phyloP scores from a whole-genome alignment of 2,797 vertebrate genomes.

The Catamblyrhynchus diadema region DNA sequence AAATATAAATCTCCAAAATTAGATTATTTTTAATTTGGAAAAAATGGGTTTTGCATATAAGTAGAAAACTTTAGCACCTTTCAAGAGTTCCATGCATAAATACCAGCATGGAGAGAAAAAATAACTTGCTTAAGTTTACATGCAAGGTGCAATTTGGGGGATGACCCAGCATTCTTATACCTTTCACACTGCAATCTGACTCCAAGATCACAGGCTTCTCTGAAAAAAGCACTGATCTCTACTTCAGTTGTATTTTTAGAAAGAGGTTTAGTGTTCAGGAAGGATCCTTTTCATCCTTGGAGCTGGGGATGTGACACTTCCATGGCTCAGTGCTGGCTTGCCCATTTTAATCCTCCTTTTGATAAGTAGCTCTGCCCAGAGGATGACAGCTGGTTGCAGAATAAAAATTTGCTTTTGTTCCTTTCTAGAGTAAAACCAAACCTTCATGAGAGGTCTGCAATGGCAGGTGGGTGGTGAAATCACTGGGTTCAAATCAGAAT shows the following conservation, averaged over 20 bases:
- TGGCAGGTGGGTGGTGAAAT: not conserved
- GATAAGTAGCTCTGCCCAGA: not conserved
- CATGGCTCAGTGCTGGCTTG: not conserved
- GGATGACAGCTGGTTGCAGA: not conserved
- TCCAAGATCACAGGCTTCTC: not conserved
- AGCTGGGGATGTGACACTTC: not conserved
- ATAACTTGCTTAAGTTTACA: not conserved
- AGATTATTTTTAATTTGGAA: not conserved
- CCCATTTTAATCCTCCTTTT: not conserved
- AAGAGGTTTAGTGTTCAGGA: not conserved
- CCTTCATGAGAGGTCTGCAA: not conserved
- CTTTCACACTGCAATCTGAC: not conserved
- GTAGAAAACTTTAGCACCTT: not conserved
- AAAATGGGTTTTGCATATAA: not conserved
- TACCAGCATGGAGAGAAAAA: not conserved
- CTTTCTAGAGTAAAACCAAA: not conserved
- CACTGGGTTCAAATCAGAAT: not conserved
- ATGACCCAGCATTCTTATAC: not conserved
- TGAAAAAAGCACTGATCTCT: not conserved
- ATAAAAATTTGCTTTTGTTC: not conserved
- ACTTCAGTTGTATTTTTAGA: not conserved
- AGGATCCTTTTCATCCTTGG: not conserved
- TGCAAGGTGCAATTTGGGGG: not conserved
- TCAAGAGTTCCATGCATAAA: not conserved
- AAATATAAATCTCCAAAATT: not conserved